Evolutionary conservation across 1,140 invertebrate genomes (phyloP), one percentile per base, ranked within the genome.

Genomic region (Ceratitis capitata): DNA sequence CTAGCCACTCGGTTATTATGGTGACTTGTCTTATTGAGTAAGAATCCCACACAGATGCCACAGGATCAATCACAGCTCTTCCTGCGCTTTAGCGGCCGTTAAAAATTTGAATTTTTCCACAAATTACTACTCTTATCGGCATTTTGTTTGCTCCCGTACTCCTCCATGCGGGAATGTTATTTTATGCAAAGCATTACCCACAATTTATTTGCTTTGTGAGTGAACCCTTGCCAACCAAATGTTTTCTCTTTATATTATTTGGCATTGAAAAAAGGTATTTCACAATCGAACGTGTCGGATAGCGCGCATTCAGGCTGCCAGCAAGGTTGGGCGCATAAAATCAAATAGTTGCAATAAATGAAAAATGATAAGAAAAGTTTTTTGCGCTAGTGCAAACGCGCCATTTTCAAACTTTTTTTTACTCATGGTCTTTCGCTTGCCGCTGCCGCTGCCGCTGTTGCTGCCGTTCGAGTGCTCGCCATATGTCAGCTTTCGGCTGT

Each of bases 311-410:
- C 7, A 9, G n/a, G n/a, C 69, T 16, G 45, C 6, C 14, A 2
- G 16, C 58, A 9, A 39, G 14, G 58, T 10, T 10, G n/a, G 64
- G 19, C 39, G 64, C 39, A 78, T 10, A 42, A 45, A 78, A 45
- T 19, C 12, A 56, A 78, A 45, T 45, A 23, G 7, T 23, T 10
- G 39, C n/a, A 45, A 10, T n/a, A 47, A 78, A 45, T 45, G 23
- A 42, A 45, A 78, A 42, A 78, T 78, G 69, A 78, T 78, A 78
- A 78, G 16, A 74, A 39, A 19, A 9, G n/a, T n/a, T n/a, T n/a
- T 61, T 61, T 29, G n/a, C 56, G 12, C 35, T 69, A 42, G 64
- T 14, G 32, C 16, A 42, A 14, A 23, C 51, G 51, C n/a, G n/a
- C 51, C 51, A 56, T 42, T 2, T 23, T 19, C n/a, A 56, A 29